Conservation (phyloP, 2,113 vertebrate genomes). For the Thalassarche chlororhynchos region DNA sequence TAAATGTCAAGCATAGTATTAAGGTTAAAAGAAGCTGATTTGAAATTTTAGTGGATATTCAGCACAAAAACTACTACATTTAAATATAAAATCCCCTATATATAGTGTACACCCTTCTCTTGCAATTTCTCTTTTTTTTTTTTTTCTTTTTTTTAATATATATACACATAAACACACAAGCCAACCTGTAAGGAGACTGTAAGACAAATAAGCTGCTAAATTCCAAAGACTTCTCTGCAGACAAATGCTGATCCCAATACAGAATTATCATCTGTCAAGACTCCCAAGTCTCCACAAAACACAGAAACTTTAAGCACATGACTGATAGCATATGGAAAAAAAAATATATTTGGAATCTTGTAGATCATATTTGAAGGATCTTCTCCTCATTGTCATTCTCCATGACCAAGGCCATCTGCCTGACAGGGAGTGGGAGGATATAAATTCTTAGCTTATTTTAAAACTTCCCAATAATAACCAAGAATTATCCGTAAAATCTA, state of each 20-base stretch:
- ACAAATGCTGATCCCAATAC: background rate
- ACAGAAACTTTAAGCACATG: background rate
- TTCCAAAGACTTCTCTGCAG: background rate
- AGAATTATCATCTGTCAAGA: background rate
- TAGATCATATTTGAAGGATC: constrained; percentile 8
- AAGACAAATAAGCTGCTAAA: background rate
- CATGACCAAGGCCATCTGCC: constrained; percentile 21
- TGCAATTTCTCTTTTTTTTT: background rate
- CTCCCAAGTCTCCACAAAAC: background rate
- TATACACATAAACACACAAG: accelerated
- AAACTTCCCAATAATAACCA: background rate
- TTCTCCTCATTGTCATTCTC: constrained; percentile 9
- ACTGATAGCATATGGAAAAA: background rate
- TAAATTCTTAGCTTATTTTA: constrained; percentile 19
- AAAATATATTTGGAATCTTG: background rate
- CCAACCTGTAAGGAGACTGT: background rate
- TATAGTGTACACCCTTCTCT: background rate
- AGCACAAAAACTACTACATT: background rate
- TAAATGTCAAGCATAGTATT: background rate
- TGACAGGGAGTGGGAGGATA: constrained; percentile 29
- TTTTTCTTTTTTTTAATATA: background rate
- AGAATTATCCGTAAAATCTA: background rate
- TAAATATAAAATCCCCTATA: background rate
- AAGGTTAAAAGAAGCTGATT: background rate
- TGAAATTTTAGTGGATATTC: background rate